A percentile compares a stretch with the other conserved stretches of the same genome.
Evolutionary conservation across 2,797 vertebrate species (phyloP).

Genomic region (Myripristis murdjan): DNA sequence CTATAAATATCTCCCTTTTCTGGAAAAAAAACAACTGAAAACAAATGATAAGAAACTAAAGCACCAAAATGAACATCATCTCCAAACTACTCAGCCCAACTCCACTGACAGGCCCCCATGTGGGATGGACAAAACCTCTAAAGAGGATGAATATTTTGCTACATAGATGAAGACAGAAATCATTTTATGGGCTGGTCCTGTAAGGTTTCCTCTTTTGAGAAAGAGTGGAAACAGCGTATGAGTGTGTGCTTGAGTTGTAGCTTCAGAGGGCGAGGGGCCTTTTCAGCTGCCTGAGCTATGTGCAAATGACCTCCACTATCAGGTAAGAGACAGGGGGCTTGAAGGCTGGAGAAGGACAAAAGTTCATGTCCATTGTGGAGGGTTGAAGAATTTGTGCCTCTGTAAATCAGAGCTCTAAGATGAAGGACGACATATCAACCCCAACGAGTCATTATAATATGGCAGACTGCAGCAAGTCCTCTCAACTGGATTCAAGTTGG

Average conservation of each 20-base stretch:
- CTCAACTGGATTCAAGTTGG: constrained; percentile 46
- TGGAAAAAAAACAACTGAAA: constrained; percentile 73
- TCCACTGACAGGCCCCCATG: constrained; percentile 26
- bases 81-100: constrained; percentile 57
- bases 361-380: constrained; percentile 84
- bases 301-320: constrained; percentile 89
- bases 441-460: constrained; percentile 22
- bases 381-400: constrained; percentile 70
- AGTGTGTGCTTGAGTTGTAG: constrained; percentile 80
- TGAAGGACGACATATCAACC: constrained; percentile 61
- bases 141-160: constrained; percentile 44
- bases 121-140: constrained; percentile 38
- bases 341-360: constrained; percentile 55
- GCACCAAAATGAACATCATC: constrained; percentile 79
- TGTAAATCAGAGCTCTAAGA: constrained; percentile 31
- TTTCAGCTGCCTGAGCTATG: constrained; percentile 92
- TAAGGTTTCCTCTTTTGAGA: constrained; percentile 39
- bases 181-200: constrained; percentile 44
- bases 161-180: constrained; percentile 73
- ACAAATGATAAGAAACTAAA: constrained; percentile 89
- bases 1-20: constrained; percentile 64
- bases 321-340: constrained; percentile 34
- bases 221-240: constrained; percentile 30
- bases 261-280: constrained; percentile 81
- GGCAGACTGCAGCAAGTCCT: constrained; percentile 39